Percentiles rank a stretch among this genome's conserved stretches.
phyloP scores from a whole-genome alignment of 37 sponge, comb jelly and placozoan genomes.

The Eunapius fragilis region DNA sequence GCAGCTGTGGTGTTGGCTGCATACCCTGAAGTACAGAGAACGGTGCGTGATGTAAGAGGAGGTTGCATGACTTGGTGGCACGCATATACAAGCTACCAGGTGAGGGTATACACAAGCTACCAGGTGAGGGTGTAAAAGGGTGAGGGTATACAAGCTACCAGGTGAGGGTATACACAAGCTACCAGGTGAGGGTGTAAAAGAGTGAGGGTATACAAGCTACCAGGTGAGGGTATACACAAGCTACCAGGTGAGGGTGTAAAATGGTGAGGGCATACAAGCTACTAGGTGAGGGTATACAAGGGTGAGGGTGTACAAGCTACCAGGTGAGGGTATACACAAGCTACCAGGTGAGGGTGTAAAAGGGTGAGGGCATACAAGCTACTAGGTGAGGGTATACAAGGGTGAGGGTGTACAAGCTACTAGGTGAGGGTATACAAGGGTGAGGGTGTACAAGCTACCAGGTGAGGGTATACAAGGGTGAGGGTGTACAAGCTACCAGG shows the following conservation, averaged over 20 bases:
- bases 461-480: conserved; percentile 29
- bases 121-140: background rate
- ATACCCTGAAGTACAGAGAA: conserved; percentile 39
- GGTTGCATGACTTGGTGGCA: no score
- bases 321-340: background rate
- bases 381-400: no score
- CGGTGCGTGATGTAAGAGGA: background rate
- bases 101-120: background rate
- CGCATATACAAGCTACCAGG: conserved; percentile 1
- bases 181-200: no score
- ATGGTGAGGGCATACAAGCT: no score
- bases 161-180: no score
- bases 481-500: conserved; percentile 3
- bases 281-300: conserved; percentile 32
- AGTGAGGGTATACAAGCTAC: no score
- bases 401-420: no score
- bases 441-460: background rate
- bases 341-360: no score
- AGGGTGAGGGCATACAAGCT: no score
- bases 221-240: background rate
- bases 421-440: no score
- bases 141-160: no score
- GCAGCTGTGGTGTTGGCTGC: conserved; percentile 50
- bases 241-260: no score
- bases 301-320: conserved; percentile 4